Evolutionary conservation across 2,888 invertebrate species (phyloP).

Genomic region (Silvanus unidentatus): DNA sequence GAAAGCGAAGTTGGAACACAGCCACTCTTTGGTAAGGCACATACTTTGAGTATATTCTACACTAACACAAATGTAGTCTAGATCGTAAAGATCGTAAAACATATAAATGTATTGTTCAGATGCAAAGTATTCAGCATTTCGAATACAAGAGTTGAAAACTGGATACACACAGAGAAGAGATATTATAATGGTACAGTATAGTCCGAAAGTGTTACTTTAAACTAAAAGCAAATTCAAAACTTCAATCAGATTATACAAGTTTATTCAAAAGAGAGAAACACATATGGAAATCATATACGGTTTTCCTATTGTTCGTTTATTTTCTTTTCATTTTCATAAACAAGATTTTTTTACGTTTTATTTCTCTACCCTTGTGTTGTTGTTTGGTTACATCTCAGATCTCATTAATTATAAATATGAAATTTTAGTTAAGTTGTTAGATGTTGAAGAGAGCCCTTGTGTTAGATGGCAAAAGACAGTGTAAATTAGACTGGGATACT

Average conservation of each 20-base stretch:
- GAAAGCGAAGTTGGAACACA: no score
- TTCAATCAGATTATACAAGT: constrained; percentile 12
- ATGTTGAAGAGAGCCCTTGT: constrained; percentile 22
- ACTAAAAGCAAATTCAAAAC: constrained; percentile 12
- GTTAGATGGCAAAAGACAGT: constrained; percentile 20
- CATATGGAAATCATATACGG: neutral
- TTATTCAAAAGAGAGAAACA: neutral
- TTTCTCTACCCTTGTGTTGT: neutral
- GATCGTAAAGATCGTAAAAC: constrained; percentile 36
- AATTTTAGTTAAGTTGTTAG: constrained; percentile 22
- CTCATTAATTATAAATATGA: constrained; percentile 23
- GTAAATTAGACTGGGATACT: constrained; percentile 37
- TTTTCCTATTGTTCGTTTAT: neutral
- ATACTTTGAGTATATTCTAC: no score
- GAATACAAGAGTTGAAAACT: constrained; percentile 20
- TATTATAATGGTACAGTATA: constrained; percentile 11
- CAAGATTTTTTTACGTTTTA: neutral
- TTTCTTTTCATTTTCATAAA: neutral
- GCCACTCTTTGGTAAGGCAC: no score
- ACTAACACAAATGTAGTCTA: constrained; percentile 22
- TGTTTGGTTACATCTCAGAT: neutral
- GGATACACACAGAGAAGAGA: constrained; percentile 6
- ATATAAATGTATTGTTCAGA: constrained; percentile 36
- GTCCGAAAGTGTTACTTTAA: constrained; percentile 11
- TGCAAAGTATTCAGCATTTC: constrained; percentile 34